Evolutionary conservation across 2,888 invertebrate genomes (phyloP).

Genomic region (Hemithea aestivaria): DNA sequence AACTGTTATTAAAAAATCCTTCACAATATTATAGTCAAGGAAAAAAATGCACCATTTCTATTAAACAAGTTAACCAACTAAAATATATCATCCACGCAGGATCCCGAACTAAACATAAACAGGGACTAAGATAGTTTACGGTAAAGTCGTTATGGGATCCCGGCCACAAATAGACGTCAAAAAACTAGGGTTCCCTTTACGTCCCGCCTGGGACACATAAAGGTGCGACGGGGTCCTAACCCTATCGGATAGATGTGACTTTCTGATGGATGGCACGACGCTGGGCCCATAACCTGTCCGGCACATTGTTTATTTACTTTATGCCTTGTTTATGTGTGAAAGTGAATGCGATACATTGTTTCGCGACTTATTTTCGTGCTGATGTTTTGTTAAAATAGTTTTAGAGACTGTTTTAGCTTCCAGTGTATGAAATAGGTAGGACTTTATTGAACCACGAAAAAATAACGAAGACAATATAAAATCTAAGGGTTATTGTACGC

Average conservation of each 20-base stretch:
- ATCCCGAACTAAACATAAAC: conserved; percentile 11
- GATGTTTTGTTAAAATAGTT: too few relatives aligned
- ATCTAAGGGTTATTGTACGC: too few relatives aligned
- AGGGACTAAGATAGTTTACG: conserved; percentile 38
- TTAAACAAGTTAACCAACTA: too few relatives aligned
- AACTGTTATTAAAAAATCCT: too few relatives aligned
- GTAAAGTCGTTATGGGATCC: conserved; percentile 63
- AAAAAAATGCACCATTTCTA: too few relatives aligned
- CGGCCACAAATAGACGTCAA: conserved; percentile 78
- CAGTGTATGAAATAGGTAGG: too few relatives aligned
- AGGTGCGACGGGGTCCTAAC: conserved; percentile 76
- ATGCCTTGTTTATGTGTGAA: conserved; percentile 72
- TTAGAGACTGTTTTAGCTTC: too few relatives aligned
- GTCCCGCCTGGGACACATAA: conserved; percentile 74
- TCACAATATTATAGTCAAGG: too few relatives aligned
- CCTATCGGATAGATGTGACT: conserved; percentile 76
- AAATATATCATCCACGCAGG: too few relatives aligned
- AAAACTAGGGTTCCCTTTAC: conserved; percentile 74
- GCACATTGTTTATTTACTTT: conserved; percentile 74
- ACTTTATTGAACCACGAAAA: too few relatives aligned
- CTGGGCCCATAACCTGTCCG: conserved; percentile 60
- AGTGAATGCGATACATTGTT: conserved; percentile 28
- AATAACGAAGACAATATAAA: too few relatives aligned
- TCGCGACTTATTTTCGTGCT: conserved; percentile 22
- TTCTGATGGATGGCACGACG: conserved; percentile 74